Evolutionary conservation across 23 tunicate species (phyloP).

Genomic region (Halocynthia aurantium): DNA sequence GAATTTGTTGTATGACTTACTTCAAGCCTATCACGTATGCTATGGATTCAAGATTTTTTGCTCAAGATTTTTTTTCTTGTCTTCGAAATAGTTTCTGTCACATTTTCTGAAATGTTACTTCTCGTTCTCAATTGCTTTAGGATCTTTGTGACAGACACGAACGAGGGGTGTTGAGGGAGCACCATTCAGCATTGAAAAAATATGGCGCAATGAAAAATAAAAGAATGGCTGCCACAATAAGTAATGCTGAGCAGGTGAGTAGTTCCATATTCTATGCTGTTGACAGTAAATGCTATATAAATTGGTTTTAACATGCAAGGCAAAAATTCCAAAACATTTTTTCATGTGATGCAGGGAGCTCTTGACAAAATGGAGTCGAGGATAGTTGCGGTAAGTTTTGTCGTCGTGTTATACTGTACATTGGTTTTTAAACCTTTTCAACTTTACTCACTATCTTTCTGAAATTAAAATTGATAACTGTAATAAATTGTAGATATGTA

Average conservation of each 20-base stretch:
- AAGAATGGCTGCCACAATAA: conserved; percentile 89
- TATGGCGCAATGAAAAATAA: conserved; percentile 91
- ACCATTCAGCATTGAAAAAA: conserved; percentile 85
- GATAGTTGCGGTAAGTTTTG: conserved; percentile 78
- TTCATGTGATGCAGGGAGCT: conserved; percentile 46
- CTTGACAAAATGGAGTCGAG: conserved; percentile 88
- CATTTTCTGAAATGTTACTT: not conserved
- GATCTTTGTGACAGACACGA: conserved; percentile 90
- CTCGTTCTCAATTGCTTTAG: conserved; percentile 15
- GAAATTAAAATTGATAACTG: too few species aligned
- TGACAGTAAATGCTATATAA: not conserved
- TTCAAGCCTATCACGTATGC: conserved; percentile 70
- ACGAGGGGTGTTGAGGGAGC: conserved; percentile 79
- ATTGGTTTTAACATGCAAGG: not conserved
- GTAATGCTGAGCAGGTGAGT: conserved; percentile 76
- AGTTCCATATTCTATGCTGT: not conserved
- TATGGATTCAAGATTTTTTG: not conserved
- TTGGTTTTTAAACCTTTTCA: too few species aligned
- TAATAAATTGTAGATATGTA: not conserved
- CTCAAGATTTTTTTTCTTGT: not conserved
- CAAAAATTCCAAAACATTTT: not conserved
- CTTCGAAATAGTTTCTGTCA: not conserved
- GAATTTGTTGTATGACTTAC: conserved; percentile 52
- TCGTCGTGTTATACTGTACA: not conserved
- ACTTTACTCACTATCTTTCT: too few species aligned